Conservation (phyloP, 2,797 vertebrate species). For the Bufotes viridis region DNA sequence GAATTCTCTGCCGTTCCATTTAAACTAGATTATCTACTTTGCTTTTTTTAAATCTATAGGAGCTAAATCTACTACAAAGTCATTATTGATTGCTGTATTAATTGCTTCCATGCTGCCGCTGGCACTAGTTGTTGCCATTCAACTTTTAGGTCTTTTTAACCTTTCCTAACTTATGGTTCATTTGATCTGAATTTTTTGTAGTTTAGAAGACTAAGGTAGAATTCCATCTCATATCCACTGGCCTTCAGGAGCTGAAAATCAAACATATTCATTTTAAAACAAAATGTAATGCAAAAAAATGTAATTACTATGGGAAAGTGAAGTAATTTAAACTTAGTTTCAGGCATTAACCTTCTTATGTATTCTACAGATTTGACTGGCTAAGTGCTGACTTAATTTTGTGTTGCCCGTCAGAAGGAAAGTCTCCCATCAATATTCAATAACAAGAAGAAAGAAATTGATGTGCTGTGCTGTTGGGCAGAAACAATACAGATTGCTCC, state of each 20-base stretch:
- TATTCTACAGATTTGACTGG: conserved; percentile 62
- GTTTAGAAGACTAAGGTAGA: conserved; percentile 66
- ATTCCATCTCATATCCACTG: conserved; percentile 65
- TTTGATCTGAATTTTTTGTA: conserved; percentile 65
- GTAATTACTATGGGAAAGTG: conserved; percentile 66
- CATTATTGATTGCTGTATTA: conserved; percentile 31
- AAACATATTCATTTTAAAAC: conserved; percentile 66
- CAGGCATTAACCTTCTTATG: conserved; percentile 65
- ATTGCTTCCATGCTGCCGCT: conserved; percentile 7
- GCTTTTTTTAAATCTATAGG: neutral
- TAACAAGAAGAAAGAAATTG: conserved; percentile 67
- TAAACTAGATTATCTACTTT: conserved; percentile 23
- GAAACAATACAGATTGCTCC: conserved; percentile 61
- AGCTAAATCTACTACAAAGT: conserved; percentile 32
- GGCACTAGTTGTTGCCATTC: conserved; percentile 63
- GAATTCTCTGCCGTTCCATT: conserved; percentile 2
- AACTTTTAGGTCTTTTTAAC: conserved; percentile 68
- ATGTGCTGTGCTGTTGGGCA: conserved; percentile 63
- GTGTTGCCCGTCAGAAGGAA: conserved; percentile 64
- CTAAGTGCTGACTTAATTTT: conserved; percentile 63
- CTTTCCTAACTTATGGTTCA: conserved; percentile 70
- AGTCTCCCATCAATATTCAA: conserved; percentile 63
- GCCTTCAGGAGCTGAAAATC: conserved; percentile 68
- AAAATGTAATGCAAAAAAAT: conserved; percentile 66
- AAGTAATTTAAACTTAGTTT: conserved; percentile 69